Conservation (phyloP, 2,113 vertebrate species). For the Amblyornis subalaris region DNA sequence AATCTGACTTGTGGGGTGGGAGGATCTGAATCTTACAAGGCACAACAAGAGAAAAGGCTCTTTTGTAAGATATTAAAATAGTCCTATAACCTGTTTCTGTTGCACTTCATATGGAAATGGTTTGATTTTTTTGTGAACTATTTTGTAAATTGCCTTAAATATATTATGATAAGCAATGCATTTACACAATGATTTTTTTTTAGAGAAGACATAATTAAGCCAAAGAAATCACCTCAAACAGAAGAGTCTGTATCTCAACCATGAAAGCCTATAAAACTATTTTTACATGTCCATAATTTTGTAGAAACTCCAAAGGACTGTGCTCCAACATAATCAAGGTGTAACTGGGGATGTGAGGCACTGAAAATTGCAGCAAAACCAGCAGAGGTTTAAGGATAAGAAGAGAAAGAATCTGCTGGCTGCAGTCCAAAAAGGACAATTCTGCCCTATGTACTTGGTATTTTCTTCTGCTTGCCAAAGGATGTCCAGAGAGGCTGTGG, state of each 20-base stretch:
- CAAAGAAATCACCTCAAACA: not conserved
- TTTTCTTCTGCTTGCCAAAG: not conserved
- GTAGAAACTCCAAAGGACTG: not conserved
- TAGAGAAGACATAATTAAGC: not conserved
- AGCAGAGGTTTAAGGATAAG: not conserved
- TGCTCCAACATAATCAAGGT: not conserved
- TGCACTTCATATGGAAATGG: not conserved
- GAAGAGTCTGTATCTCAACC: not conserved
- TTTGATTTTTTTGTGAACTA: not conserved
- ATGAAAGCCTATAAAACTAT: not conserved
- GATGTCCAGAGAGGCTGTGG: not conserved
- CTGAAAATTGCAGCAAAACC: not conserved
- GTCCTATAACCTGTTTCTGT: not conserved
- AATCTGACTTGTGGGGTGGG: not conserved
- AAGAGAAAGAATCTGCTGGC: not conserved
- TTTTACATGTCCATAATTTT: fast-evolving
- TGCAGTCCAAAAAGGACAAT: not conserved
- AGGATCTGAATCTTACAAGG: not conserved
- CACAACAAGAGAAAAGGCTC: not conserved
- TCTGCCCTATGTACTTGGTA: not conserved
- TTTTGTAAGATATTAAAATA: not conserved
- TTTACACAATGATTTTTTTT: not conserved
- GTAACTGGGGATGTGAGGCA: not conserved
- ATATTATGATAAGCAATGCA: not conserved
- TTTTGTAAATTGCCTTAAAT: not conserved